phyloP scores from a whole-genome alignment of 2,888 invertebrate genomes.

The Macaria liturata region DNA sequence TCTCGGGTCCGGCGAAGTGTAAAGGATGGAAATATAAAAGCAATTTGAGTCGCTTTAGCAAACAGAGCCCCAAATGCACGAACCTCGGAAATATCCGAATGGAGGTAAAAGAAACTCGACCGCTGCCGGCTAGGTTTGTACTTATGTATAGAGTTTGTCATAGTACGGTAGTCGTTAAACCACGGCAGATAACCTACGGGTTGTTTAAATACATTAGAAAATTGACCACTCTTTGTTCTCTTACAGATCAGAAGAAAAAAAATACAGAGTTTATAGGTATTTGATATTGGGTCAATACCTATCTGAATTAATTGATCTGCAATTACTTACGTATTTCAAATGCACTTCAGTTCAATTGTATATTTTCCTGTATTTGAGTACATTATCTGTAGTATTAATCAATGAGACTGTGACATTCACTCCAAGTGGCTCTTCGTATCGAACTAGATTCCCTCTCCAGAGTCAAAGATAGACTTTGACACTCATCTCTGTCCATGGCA shows the following conservation, averaged over 20 bases:
- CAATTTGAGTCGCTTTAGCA: constrained; percentile 46
- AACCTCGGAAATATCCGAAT: constrained; percentile 40
- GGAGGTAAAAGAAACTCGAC: constrained; percentile 36
- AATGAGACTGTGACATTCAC: constrained; percentile 37
- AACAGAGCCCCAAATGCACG: constrained; percentile 41
- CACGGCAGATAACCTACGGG: too few relatives aligned
- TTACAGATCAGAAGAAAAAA: too few relatives aligned
- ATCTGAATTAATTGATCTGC: too few relatives aligned
- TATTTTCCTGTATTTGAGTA: too few relatives aligned
- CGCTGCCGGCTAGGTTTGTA: constrained; percentile 32
- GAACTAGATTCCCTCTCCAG: constrained; percentile 21
- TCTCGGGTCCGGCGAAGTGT: constrained; percentile 45
- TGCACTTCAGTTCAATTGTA: too few relatives aligned
- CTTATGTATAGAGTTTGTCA: neutral
- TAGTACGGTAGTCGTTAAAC: too few relatives aligned
- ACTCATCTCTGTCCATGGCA: constrained; percentile 38
- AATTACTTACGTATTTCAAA: too few relatives aligned
- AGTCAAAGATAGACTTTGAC: constrained; percentile 29
- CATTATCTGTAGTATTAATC: constrained; percentile 19
- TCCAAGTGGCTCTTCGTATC: constrained; percentile 35
- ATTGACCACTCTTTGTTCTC: too few relatives aligned
- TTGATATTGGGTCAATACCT: too few relatives aligned
- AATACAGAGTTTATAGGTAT: too few relatives aligned
- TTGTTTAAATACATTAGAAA: too few relatives aligned
- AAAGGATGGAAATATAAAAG: constrained; percentile 52